These are phyloP conservation scores for Dunckerocampus dactyliophorus DNA, from an alignment of 2,113 vertebrate genomes.

Conservation along the genomic window DNA sequence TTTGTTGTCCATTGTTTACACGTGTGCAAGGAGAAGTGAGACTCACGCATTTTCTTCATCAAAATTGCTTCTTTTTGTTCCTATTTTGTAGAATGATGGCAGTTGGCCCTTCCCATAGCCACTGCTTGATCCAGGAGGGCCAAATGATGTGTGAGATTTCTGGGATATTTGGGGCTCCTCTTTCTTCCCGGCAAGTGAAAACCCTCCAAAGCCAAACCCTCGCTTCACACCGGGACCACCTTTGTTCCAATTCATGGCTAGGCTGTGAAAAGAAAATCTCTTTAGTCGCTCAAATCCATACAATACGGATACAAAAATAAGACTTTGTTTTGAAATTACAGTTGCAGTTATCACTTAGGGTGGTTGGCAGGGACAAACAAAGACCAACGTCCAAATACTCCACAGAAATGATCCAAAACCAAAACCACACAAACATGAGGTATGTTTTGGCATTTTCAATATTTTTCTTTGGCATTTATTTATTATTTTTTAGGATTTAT, in stretches of 20 bases:
- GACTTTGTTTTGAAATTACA: too few species aligned
- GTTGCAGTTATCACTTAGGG: too few species aligned
- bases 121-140: constrained; percentile 73
- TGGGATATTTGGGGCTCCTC: constrained; percentile 82
- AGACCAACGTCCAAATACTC: too few species aligned
- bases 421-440: too few species aligned
- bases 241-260: constrained; percentile 97
- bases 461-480: too few species aligned
- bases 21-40: not conserved
- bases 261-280: constrained; percentile 14
- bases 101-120: constrained; percentile 84
- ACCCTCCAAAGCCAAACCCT: constrained; percentile 96
- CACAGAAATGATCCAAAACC: too few species aligned
- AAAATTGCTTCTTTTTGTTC: constrained; percentile 93
- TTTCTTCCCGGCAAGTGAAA: constrained; percentile 87
- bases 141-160: constrained; percentile 84
- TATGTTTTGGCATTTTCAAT: too few species aligned
- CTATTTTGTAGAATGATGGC: constrained; percentile 98
- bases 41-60: constrained; percentile 95
- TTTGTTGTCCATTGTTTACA: not conserved
- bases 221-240: constrained; percentile 90
- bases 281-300: too few species aligned
- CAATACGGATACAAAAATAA: too few species aligned
- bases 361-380: too few species aligned
- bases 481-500: too few species aligned